phyloP scores from a whole-genome alignment of 2,113 vertebrate species.

The Corythornis cristatus region DNA sequence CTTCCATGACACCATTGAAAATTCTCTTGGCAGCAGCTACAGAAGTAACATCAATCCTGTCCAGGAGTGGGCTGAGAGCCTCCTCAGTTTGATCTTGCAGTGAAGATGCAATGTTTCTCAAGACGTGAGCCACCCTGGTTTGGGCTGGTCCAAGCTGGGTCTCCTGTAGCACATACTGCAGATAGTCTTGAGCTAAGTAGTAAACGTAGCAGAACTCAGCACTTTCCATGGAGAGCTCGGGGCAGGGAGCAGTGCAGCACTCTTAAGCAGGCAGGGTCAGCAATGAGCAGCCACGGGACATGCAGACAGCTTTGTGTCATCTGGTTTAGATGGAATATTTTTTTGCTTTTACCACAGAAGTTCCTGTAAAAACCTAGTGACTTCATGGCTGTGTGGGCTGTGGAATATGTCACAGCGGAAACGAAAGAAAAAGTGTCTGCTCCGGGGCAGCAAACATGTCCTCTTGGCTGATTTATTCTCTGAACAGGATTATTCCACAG shows the following conservation, averaged over 20 bases:
- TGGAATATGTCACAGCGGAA: constrained; percentile 59
- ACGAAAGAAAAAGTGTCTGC: constrained; percentile 15
- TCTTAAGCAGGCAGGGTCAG: neutral
- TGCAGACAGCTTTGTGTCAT: neutral
- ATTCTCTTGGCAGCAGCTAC: constrained; percentile 58
- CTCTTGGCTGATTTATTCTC: constrained; percentile 10
- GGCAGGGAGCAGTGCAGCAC: neutral
- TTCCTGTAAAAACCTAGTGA: constrained; percentile 11
- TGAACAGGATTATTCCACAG: neutral
- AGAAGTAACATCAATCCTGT: constrained; percentile 56
- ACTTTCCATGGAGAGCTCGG: constrained; percentile 39
- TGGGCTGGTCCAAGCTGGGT: neutral
- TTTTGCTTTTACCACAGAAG: constrained; percentile 41
- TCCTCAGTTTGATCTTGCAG: constrained; percentile 67
- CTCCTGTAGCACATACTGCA: constrained; percentile 52
- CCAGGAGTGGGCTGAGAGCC: constrained; percentile 48
- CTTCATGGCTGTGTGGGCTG: neutral
- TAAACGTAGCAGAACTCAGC: constrained; percentile 60
- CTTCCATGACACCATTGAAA: constrained; percentile 72
- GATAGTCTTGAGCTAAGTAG: constrained; percentile 72
- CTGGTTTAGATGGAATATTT: constrained; percentile 62
- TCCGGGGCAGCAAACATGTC: neutral
- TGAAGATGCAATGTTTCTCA: constrained; percentile 54
- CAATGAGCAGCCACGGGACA: neutral
- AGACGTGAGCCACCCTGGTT: constrained; percentile 52